Evolutionary conservation across 2,797 vertebrate genomes (phyloP).

Genomic region (Carcharodon carcharias): DNA sequence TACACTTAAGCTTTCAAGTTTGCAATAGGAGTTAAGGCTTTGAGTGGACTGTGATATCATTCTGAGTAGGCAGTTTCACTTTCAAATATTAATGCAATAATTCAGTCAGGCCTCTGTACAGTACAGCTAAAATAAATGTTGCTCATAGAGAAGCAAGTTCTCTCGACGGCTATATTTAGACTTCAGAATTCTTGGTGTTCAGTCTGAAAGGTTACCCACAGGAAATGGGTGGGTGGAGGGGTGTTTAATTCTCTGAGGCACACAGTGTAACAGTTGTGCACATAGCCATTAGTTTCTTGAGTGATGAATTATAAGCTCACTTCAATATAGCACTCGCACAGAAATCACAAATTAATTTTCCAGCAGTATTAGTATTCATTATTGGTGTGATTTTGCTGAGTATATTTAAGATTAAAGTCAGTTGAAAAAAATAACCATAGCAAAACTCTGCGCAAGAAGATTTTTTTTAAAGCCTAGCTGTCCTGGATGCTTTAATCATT

Average conservation of each 20-base stretch:
- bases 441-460: not conserved
- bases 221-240: conserved; percentile 18
- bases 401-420: not conserved
- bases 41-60: not conserved
- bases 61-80: not conserved
- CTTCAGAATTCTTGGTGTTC: conserved; percentile 7
- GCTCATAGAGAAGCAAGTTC: not conserved
- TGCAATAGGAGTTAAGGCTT: not conserved
- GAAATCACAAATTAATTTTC: not conserved
- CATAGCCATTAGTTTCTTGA: not conserved
- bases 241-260: conserved; percentile 23
- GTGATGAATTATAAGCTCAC: conserved; percentile 21
- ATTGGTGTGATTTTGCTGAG: not conserved
- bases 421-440: not conserved
- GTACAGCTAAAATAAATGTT: not conserved
- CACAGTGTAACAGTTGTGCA: conserved; percentile 9
- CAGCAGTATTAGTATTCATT: not conserved
- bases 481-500: not conserved
- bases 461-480: not conserved
- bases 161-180: not conserved
- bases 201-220: conserved; percentile 35
- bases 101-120: not conserved
- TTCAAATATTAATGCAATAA: not conserved
- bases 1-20: not conserved
- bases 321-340: not conserved